Conservation (phyloP, 1,140 invertebrate species). For the Neodiprion virginianus region DNA sequence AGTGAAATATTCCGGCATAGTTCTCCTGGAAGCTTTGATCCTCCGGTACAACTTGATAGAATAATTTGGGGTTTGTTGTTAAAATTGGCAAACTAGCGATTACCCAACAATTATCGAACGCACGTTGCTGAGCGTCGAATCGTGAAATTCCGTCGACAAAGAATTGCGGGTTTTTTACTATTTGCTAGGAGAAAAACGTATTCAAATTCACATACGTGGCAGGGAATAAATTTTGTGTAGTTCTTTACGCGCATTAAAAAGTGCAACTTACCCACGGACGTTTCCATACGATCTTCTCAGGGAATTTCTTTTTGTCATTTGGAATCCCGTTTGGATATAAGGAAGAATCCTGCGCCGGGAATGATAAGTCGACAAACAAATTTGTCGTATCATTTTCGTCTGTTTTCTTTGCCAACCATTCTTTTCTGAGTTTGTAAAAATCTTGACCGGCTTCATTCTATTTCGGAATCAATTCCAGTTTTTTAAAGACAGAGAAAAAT, state of each 20-base stretch:
- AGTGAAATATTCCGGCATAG: conserved; percentile 94
- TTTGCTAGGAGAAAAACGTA: not conserved
- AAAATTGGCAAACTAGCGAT: conserved; percentile 95
- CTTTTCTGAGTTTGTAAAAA: conserved; percentile 73
- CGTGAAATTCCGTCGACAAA: conserved; percentile 94
- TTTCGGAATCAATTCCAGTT: conserved; percentile 38
- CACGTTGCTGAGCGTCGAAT: conserved; percentile 97
- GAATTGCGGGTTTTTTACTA: conserved; percentile 80
- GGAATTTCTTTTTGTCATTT: too few relatives aligned
- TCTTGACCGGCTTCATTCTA: conserved; percentile 70
- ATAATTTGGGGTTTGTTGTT: conserved; percentile 85
- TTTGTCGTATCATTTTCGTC: too few relatives aligned
- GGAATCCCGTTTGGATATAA: conserved; percentile 54
- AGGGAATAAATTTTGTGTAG: too few relatives aligned
- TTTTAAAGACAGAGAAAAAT: too few relatives aligned
- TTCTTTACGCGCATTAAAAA: too few relatives aligned
- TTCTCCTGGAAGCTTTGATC: conserved; percentile 90
- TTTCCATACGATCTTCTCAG: conserved; percentile 70
- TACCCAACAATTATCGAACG: conserved; percentile 97
- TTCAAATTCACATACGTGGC: too few relatives aligned
- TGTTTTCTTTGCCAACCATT: conserved; percentile 72
- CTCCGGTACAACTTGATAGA: conserved; percentile 93
- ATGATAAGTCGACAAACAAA: conserved; percentile 89
- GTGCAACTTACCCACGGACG: conserved; percentile 69
- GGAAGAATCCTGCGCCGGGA: conserved; percentile 79